Evolutionary conservation across 53 echinoderm and acorn worm species (phyloP).

Genomic region (Zoroaster sp.): DNA sequence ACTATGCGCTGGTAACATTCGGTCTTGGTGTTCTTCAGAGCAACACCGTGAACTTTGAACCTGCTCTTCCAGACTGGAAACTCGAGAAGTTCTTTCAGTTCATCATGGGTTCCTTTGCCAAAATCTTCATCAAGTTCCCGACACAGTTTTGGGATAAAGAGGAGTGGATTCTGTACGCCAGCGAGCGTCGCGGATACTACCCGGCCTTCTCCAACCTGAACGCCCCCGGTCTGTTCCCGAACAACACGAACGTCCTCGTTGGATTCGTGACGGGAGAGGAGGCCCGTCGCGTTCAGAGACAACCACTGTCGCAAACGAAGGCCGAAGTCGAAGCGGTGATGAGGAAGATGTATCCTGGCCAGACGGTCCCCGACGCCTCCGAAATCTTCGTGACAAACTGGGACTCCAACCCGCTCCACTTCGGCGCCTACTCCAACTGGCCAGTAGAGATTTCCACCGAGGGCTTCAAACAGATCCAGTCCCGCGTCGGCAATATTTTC

Average conservation of each 20-base stretch:
- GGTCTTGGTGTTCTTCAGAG: no score
- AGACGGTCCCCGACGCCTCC: background rate
- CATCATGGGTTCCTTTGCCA: no score
- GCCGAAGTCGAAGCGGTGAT: no score
- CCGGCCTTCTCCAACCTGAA: no score
- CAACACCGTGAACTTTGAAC: conserved; percentile 14
- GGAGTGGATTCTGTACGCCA: no score
- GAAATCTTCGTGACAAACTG: conserved; percentile 29
- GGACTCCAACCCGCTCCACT: conserved; percentile 12
- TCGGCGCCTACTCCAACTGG: conserved; percentile 59
- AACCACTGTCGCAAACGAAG: background rate
- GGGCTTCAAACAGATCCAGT: conserved; percentile 30
- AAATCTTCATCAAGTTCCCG: no score
- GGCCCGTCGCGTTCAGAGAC: no score
- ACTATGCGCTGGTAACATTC: conserved; percentile 42
- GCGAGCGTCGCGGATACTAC: no score
- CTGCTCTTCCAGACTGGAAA: no score
- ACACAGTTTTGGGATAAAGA: no score
- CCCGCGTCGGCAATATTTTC: no score
- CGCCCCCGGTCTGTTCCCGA: conserved; percentile 23
- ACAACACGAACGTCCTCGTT: conserved; percentile 33
- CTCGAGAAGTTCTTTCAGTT: no score
- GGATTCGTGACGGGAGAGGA: conserved; percentile 39
- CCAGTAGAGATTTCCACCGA: conserved; percentile 58
- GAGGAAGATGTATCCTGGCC: background rate